Evolutionary conservation across 2,113 vertebrate species (phyloP).

Genomic region (Patagioenas fasciata): DNA sequence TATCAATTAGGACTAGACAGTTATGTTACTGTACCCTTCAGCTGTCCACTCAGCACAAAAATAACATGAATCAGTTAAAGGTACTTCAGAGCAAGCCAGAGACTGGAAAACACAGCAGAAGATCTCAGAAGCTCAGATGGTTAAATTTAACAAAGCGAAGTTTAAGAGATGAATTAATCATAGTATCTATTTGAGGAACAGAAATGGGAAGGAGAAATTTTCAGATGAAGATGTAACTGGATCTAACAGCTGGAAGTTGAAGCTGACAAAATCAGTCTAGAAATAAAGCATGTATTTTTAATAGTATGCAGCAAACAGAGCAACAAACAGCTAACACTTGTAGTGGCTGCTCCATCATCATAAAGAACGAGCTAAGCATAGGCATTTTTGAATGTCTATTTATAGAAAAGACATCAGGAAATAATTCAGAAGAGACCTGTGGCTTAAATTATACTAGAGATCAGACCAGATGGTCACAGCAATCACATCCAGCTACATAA

Average conservation of each 20-base stretch:
- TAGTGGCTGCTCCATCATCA: neutral
- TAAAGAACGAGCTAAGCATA: neutral
- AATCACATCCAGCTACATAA: slow-evolving; percentile 5
- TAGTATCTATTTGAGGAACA: slow-evolving; percentile 43
- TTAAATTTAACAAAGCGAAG: slow-evolving; percentile 1
- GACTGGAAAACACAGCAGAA: neutral
- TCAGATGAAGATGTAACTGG: slow-evolving; percentile 38
- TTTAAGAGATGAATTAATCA: slow-evolving; percentile 45
- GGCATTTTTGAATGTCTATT: slow-evolving; percentile 50
- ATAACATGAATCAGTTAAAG: neutral
- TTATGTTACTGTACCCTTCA: neutral
- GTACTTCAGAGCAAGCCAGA: neutral
- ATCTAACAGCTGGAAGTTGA: slow-evolving; percentile 59
- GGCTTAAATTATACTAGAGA: neutral
- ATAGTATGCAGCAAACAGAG: slow-evolving; percentile 38
- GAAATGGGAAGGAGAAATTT: slow-evolving; percentile 37
- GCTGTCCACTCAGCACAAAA: neutral
- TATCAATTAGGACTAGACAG: neutral
- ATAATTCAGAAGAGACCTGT: slow-evolving; percentile 50
- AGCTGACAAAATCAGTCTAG: slow-evolving; percentile 39
- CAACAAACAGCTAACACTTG: slow-evolving; percentile 10
- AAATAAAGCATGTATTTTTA: slow-evolving; percentile 59
- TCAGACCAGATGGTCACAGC: slow-evolving; percentile 44
- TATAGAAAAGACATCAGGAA: slow-evolving; percentile 43
- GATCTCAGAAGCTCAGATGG: neutral